A percentile compares a stretch with the other conserved stretches of the same genome.
phyloP scores from a whole-genome alignment of 2,888 invertebrate genomes.

The Drosophila merina region DNA sequence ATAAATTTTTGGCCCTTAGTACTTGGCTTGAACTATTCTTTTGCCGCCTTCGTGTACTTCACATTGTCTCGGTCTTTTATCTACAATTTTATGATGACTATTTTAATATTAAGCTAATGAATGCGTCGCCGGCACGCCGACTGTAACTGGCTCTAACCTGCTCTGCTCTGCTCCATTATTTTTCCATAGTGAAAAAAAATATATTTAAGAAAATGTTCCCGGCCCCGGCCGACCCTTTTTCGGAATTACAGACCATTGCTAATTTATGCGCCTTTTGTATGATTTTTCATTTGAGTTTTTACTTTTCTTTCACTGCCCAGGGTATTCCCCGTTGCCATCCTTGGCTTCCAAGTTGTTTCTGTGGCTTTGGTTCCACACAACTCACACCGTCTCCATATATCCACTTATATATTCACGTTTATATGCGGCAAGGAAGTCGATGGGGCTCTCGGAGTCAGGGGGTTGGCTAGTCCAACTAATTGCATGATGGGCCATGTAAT shows the following conservation, averaged over 20 bases:
- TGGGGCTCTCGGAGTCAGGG: constrained; percentile 11
- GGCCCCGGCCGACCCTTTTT: constrained; percentile 66
- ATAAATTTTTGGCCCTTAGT: constrained; percentile 74
- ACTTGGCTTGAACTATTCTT: constrained; percentile 40
- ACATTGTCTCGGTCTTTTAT: constrained; percentile 71
- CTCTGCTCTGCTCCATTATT: constrained; percentile 13
- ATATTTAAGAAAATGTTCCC: constrained; percentile 62
- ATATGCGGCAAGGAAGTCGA: constrained; percentile 35
- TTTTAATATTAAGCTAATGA: constrained; percentile 78
- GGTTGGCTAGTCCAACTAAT: constrained; percentile 40
- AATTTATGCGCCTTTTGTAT: constrained; percentile 77
- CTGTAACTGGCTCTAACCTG: constrained; percentile 30
- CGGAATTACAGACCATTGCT: constrained; percentile 79
- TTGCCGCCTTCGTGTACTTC: constrained; percentile 10
- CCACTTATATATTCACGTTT: constrained; percentile 29
- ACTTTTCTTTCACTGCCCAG: constrained; percentile 20
- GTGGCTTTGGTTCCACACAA: constrained; percentile 27
- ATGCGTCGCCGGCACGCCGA: constrained; percentile 73
- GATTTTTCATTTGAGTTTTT: constrained; percentile 59
- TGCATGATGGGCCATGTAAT: constrained; percentile 41
- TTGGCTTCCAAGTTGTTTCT: constrained; percentile 19
- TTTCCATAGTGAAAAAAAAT: constrained; percentile 28
- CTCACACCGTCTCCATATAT: constrained; percentile 28
- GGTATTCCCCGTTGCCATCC: constrained; percentile 21
- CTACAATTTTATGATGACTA: constrained; percentile 78